Conservation (phyloP, 2,113 vertebrate genomes). For the Leptocoma aspasia region DNA sequence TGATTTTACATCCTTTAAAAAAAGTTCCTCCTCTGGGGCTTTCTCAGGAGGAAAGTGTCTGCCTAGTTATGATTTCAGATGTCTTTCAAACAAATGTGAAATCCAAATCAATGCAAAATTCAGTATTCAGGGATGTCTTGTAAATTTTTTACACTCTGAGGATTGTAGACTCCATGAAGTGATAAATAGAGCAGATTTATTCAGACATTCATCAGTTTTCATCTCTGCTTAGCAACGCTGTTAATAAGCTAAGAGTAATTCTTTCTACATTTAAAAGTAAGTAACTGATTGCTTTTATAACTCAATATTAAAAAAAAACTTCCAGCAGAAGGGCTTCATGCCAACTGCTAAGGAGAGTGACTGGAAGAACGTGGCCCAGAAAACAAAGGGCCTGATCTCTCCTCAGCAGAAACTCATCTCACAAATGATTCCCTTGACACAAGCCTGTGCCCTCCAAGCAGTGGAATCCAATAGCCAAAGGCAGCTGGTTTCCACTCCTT, state of each 20-base stretch:
- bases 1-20: not conserved
- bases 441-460: not conserved
- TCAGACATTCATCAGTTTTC: not conserved
- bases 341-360: not conserved
- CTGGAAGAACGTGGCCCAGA: fast-evolving
- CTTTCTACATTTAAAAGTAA: not conserved
- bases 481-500: not conserved
- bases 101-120: conserved; percentile 13
- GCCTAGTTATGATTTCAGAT: conserved; percentile 3
- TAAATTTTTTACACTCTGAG: not conserved
- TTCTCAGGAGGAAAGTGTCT: not conserved
- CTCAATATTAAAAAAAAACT: not conserved
- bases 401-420: not conserved
- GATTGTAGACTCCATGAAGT: not conserved
- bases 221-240: not conserved
- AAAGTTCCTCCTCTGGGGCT: not conserved
- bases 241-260: not conserved
- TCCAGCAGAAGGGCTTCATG: not conserved
- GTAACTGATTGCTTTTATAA: not conserved
- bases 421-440: not conserved
- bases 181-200: not conserved
- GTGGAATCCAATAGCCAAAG: not conserved
- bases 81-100: not conserved
- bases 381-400: not conserved
- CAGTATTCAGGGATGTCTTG: not conserved